phyloP scores from a whole-genome alignment of 2,113 vertebrate genomes.

The Antennarius striatus region DNA sequence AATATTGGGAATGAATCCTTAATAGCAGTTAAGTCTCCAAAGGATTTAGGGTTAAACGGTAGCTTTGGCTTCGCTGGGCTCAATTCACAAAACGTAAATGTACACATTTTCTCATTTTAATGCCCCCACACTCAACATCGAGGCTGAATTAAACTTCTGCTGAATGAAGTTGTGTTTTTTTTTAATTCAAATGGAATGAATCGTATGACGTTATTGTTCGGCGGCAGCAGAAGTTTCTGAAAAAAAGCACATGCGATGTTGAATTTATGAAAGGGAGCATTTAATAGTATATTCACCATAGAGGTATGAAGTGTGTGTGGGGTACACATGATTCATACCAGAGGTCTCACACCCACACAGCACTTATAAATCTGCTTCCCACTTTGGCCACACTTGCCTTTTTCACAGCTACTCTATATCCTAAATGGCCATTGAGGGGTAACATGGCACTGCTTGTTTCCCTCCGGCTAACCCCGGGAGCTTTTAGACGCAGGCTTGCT shows the following conservation, averaged over 20 bases:
- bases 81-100: slow-evolving; percentile 48
- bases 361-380: slow-evolving; percentile 67
- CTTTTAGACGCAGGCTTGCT: slow-evolving; percentile 49
- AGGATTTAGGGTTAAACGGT: slow-evolving; percentile 53
- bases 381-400: slow-evolving; percentile 63
- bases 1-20: slow-evolving; percentile 45
- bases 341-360: slow-evolving; percentile 51
- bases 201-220: slow-evolving; percentile 22
- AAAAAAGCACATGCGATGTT: background rate
- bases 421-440: slow-evolving; percentile 52
- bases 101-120: slow-evolving; percentile 40
- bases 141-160: slow-evolving; percentile 33
- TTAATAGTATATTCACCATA: slow-evolving; percentile 40
- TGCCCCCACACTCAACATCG: slow-evolving; percentile 28
- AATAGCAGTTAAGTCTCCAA: slow-evolving; percentile 44
- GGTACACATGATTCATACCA: slow-evolving; percentile 56
- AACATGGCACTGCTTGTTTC: slow-evolving; percentile 75
- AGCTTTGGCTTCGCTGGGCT: slow-evolving; percentile 12
- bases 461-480: slow-evolving; percentile 48
- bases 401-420: slow-evolving; percentile 75
- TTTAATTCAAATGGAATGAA: slow-evolving; percentile 24
- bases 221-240: slow-evolving; percentile 20
- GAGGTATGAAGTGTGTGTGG: slow-evolving; percentile 36
- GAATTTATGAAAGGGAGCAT: slow-evolving; percentile 33
- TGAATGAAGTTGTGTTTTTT: slow-evolving; percentile 57